These are phyloP conservation scores for Ostrea denselamellosa DNA, from an alignment of 1,140 invertebrate genomes.

Conservation along the genomic window DNA sequence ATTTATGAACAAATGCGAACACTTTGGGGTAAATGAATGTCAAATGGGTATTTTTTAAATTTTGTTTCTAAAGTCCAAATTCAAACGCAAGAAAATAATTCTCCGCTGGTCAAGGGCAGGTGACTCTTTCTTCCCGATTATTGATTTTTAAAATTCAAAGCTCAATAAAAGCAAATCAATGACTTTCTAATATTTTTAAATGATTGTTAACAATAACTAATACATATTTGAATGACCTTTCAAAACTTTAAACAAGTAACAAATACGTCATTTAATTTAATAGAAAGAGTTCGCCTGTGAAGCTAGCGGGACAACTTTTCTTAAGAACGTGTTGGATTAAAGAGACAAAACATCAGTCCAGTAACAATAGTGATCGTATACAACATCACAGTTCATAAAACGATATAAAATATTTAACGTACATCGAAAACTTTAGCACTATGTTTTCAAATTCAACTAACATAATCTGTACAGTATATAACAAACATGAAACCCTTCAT, in stretches of 20 bases:
- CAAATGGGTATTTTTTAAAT: background rate
- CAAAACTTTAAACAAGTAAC: too few species aligned
- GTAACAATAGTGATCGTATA: background rate
- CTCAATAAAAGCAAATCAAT: too few species aligned
- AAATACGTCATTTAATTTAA: too few species aligned
- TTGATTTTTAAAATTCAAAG: too few species aligned
- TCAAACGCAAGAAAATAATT: background rate
- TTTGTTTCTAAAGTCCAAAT: background rate
- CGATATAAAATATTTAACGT: conserved; percentile 1
- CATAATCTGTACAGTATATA: conserved; percentile 12
- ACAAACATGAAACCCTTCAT: background rate
- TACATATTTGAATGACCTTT: too few species aligned
- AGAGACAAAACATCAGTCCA: background rate
- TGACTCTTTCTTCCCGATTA: background rate
- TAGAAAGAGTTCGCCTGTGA: background rate
- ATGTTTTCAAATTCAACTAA: background rate
- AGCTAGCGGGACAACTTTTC: background rate
- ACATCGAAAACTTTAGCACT: background rate
- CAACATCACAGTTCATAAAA: background rate
- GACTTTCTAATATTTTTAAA: too few species aligned
- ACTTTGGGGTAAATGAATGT: conserved; percentile 2
- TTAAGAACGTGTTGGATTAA: conserved; percentile 5
- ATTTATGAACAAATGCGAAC: background rate
- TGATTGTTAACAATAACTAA: too few species aligned
- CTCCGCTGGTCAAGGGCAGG: background rate